phyloP scores from a whole-genome alignment of 2,113 vertebrate genomes.

The Lutjanus erythropterus region DNA sequence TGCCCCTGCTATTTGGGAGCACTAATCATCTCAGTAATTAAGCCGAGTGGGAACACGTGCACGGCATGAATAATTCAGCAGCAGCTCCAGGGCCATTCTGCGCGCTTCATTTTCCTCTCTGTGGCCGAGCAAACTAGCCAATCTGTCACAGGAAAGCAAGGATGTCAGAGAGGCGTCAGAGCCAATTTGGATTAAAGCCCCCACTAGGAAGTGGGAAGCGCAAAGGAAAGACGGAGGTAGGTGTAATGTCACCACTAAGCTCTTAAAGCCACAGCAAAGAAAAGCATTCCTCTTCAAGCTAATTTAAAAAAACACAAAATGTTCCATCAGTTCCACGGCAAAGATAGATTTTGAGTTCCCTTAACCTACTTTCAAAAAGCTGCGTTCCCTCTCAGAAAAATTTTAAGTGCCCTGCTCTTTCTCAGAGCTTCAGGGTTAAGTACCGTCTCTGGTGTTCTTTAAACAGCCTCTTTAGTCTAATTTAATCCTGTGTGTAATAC shows the following conservation, averaged over 20 bases:
- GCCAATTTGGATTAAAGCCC: conserved; percentile 66
- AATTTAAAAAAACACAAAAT: conserved; percentile 53
- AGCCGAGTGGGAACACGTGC: conserved; percentile 63
- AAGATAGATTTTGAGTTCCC: conserved; percentile 44
- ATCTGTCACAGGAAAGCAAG: conserved; percentile 48
- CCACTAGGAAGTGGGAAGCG: conserved; percentile 40
- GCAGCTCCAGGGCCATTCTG: conserved; percentile 50
- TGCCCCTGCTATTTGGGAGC: conserved; percentile 44
- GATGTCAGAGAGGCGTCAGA: conserved; percentile 51
- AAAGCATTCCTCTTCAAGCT: conserved; percentile 22
- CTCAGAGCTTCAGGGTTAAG: conserved; percentile 37
- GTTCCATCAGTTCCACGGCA: not conserved
- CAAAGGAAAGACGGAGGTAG: conserved; percentile 22
- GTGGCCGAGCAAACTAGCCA: conserved; percentile 20
- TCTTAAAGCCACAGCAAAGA: conserved; percentile 22
- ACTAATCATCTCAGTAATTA: conserved; percentile 73
- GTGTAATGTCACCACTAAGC: conserved; percentile 53
- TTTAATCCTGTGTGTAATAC: conserved; percentile 29
- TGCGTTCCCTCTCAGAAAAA: not conserved
- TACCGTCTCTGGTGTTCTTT: conserved; percentile 21
- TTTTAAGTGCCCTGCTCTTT: not conserved
- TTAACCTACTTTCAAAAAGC: conserved; percentile 59
- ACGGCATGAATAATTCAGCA: conserved; percentile 72
- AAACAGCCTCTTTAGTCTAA: conserved; percentile 29
- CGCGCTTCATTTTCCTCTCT: conserved; percentile 40